These are phyloP conservation scores for Cheumatopsyche charites DNA, from an alignment of 1,140 invertebrate genomes.

Conservation along the genomic window DNA sequence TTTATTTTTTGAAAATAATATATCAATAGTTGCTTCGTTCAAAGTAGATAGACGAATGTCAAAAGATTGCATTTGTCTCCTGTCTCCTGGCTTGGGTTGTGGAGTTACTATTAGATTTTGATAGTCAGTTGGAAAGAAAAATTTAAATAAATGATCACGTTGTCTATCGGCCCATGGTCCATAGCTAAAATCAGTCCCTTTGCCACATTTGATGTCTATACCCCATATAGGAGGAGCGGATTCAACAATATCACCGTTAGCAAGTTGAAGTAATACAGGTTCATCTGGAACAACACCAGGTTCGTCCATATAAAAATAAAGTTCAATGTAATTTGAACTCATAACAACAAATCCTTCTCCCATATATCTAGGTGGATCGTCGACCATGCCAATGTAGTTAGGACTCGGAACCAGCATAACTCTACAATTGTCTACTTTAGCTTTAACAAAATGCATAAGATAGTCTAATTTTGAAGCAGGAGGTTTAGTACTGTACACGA, in stretches of 20 bases:
- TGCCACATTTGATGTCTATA: constrained; percentile 94
- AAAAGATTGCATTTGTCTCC: constrained; percentile 87
- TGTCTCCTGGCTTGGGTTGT: constrained; percentile 82
- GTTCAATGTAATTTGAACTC: constrained; percentile 91
- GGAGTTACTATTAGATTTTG: constrained; percentile 77
- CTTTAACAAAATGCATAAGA: constrained; percentile 96
- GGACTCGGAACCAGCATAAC: constrained; percentile 92
- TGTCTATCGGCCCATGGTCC: constrained; percentile 98
- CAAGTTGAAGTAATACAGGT: constrained; percentile 86
- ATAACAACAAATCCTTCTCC: constrained; percentile 97
- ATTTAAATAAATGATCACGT: constrained; percentile 92
- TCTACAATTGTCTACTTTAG: constrained; percentile 93
- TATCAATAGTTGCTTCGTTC: constrained; percentile 91
- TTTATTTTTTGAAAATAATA: constrained; percentile 95
- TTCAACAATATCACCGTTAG: constrained; percentile 91
- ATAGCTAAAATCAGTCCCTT: constrained; percentile 96
- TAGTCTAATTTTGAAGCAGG: constrained; percentile 90
- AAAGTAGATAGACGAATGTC: constrained; percentile 90
- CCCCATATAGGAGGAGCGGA: constrained; percentile 93
- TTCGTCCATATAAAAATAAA: constrained; percentile 97
- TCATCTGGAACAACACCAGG: constrained; percentile 87
- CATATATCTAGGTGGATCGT: constrained; percentile 97
- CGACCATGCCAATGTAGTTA: constrained; percentile 90
- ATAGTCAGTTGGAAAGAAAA: constrained; percentile 94
- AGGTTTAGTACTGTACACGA: constrained; percentile 94